Evolutionary conservation across 2,888 invertebrate genomes (phyloP), one percentile per base, ranked within the genome.

Genomic region (Orthosia gracilis): DNA sequence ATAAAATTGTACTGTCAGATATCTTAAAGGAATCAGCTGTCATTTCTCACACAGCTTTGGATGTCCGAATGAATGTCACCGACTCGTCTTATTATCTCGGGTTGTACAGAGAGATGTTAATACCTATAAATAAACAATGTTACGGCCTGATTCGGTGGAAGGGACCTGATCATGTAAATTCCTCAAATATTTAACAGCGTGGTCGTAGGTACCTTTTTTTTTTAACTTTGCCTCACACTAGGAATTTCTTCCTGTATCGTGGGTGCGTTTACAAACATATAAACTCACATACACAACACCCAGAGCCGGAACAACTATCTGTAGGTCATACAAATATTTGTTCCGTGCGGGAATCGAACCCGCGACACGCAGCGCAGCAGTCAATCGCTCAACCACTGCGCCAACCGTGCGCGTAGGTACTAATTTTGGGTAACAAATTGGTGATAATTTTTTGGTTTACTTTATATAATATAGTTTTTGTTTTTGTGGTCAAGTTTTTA

Each of bases 21-120:
- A 92, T 92, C 91, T 91, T 86, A 88, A 90, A 91, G 90, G 91
- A 94, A 94, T 93, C 94, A 93, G 92, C 92, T 94, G 94, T 94
- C 94, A 94, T 91, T 94, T 95, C 94, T 92, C 94, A 94, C 94
- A 93, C 89, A 84, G 93, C 92, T 95, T 94, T 91, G 89, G 85
- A 88, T 89, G 87, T 91, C 89, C 81, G 90, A 88, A 87, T 89
- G 88, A 91, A 91, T 90, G 91, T 92, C 91, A 87, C 90, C 80
- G 83, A 76, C 81, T 75, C 85, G 86, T 87, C 85, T 85, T 82
- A 82, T 85, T 81, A 88, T 84, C 82, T 85, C 65, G 64, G 45
- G 73, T 84, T 86, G 76, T 83, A 55, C 80, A 80, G 74, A 78
- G 72, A 73, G 74, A 76, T 63, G 74, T 69, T 77, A 75, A 80